phyloP scores from a whole-genome alignment of 2,797 vertebrate genomes.

The Catamblyrhynchus diadema region DNA sequence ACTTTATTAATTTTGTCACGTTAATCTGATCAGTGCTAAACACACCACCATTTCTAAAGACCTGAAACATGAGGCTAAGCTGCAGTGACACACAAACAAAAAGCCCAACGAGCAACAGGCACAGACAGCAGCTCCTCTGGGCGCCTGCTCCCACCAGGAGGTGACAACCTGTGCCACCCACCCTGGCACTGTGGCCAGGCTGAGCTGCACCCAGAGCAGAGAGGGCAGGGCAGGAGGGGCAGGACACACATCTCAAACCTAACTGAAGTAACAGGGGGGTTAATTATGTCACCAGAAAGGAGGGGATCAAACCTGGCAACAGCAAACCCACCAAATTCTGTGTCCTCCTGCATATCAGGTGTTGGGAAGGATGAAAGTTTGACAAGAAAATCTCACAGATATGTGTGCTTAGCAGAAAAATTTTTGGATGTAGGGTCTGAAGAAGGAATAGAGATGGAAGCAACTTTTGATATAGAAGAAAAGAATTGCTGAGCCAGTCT shows the following conservation, averaged over 20 bases:
- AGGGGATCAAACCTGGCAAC: background rate
- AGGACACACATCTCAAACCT: background rate
- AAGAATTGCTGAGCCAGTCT: too few relatives aligned
- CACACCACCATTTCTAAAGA: constrained; percentile 4
- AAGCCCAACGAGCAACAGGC: background rate
- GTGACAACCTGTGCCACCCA: background rate
- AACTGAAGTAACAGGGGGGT: background rate
- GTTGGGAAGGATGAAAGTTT: too few relatives aligned
- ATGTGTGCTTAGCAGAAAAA: too few relatives aligned
- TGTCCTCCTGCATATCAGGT: background rate
- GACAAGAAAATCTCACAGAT: too few relatives aligned
- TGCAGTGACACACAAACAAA: background rate
- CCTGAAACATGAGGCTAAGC: background rate
- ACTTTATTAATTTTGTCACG: constrained; percentile 68
- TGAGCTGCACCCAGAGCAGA: background rate
- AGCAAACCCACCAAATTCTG: background rate
- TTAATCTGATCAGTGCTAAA: constrained; percentile 66
- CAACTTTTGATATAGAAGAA: too few relatives aligned
- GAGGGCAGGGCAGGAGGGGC: background rate
- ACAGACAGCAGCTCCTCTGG: background rate
- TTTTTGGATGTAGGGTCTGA: too few relatives aligned
- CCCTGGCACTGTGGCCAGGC: background rate
- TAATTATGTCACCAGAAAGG: background rate
- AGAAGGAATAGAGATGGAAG: too few relatives aligned
- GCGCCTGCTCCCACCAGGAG: background rate